Percentiles rank a stretch among this genome's conserved stretches.
phyloP scores from a whole-genome alignment of 2,797 vertebrate species.

The Xyrichtys novacula region DNA sequence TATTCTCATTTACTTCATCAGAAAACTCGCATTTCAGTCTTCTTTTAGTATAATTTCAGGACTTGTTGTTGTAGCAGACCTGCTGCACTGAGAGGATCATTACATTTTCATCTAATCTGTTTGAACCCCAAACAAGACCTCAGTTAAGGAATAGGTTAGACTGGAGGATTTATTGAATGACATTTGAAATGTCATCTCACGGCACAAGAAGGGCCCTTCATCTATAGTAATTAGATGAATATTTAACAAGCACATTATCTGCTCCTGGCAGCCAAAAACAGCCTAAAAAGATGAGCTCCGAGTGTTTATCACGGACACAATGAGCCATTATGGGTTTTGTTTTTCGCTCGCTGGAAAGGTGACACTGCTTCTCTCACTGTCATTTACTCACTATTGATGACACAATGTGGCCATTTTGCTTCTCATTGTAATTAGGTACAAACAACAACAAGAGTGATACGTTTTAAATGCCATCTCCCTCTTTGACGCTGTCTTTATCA shows the following conservation, averaged over 20 bases:
- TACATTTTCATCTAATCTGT: conserved; percentile 51
- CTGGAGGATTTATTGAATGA: conserved; percentile 72
- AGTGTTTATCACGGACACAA: conserved; percentile 68
- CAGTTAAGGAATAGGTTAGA: conserved; percentile 57
- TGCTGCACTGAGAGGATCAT: conserved; percentile 38
- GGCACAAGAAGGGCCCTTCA: conserved; percentile 64
- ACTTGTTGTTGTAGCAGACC: conserved; percentile 8
- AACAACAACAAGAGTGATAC: conserved; percentile 54
- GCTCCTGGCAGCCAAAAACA: conserved; percentile 72
- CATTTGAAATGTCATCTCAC: conserved; percentile 78
- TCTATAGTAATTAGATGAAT: conserved; percentile 80
- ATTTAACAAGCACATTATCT: conserved; percentile 80
- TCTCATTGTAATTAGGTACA: conserved; percentile 46
- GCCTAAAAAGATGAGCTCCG: conserved; percentile 51
- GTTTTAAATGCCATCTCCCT: conserved; percentile 67
- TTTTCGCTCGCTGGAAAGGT: conserved; percentile 59
- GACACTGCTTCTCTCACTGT: conserved; percentile 64
- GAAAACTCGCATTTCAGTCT: background rate
- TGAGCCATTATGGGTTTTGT: conserved; percentile 75
- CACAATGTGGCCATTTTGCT: conserved; percentile 57
- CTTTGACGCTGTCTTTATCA: conserved; percentile 34
- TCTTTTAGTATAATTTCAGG: conserved; percentile 7
- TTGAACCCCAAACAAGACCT: conserved; percentile 58
- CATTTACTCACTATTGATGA: conserved; percentile 68
- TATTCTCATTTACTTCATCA: background rate